A percentile compares a stretch with the other conserved stretches of the same genome.
Conservation (phyloP, 2,113 vertebrate species). For the Notiomystis cincta region DNA sequence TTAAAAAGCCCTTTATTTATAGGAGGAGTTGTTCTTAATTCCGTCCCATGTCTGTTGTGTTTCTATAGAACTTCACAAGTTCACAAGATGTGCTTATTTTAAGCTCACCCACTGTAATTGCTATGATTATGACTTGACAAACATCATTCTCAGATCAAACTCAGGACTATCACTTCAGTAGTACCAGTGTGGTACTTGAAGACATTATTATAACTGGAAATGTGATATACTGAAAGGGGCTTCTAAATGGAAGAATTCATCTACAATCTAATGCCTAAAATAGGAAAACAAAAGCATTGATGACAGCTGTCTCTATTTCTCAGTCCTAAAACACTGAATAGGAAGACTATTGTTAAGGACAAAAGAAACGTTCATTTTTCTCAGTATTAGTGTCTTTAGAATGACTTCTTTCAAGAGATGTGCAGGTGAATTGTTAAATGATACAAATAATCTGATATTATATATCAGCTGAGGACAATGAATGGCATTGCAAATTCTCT, state of each 20-base stretch:
- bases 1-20: background rate
- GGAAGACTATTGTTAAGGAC: background rate
- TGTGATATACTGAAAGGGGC: background rate
- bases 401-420: background rate
- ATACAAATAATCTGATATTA: background rate
- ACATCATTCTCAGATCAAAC: background rate
- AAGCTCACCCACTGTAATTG: background rate
- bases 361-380: background rate
- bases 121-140: background rate
- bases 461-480: background rate
- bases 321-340: background rate
- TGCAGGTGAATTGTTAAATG: background rate
- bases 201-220: background rate
- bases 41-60: background rate
- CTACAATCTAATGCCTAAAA: background rate
- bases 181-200: background rate
- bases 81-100: background rate
- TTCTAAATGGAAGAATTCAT: background rate
- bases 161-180: background rate
- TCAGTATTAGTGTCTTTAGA: background rate
- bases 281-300: background rate
- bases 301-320: rapidly evolving
- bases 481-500: background rate
- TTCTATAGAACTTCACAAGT: background rate
- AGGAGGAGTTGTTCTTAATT: background rate